These are phyloP conservation scores for Ormyrus pomaceus DNA, from an alignment of 2,888 invertebrate genomes.

Conservation along the genomic window DNA sequence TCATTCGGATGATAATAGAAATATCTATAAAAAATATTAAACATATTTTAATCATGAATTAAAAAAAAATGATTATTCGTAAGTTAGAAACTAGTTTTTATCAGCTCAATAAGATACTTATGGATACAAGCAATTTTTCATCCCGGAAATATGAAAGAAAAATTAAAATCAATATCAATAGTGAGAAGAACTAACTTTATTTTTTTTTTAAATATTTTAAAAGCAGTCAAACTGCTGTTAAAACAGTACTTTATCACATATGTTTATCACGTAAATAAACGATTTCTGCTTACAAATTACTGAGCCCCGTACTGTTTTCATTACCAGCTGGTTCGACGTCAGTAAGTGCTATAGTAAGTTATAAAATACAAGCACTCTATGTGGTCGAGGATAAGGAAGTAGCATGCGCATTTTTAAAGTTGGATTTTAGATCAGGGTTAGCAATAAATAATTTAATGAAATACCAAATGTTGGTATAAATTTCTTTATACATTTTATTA, in stretches of 20 bases:
- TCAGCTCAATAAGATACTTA: too few species aligned
- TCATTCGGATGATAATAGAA: too few species aligned
- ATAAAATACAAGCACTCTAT: not conserved
- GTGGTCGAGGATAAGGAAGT: not conserved
- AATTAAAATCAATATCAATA: not conserved
- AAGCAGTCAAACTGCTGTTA: not conserved
- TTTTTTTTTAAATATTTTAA: constrained; percentile 4
- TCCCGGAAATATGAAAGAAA: too few species aligned
- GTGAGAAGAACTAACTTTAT: not conserved
- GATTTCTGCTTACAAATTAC: constrained; percentile 37
- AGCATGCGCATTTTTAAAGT: not conserved
- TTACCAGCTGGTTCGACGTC: constrained; percentile 18
- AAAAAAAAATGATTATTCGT: too few species aligned
- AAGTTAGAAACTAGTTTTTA: too few species aligned
- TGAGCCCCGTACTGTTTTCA: constrained; percentile 16
- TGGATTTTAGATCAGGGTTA: not conserved
- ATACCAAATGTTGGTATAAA: constrained; percentile 30
- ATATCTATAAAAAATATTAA: too few species aligned
- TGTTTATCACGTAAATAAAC: constrained; percentile 16
- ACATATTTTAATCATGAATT: too few species aligned
- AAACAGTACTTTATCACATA: constrained; percentile 16
- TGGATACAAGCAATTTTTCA: too few species aligned
- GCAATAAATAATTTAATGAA: not conserved
- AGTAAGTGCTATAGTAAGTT: not conserved
- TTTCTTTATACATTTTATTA: constrained; percentile 51